These are phyloP conservation scores for Trogon melanurus DNA, from an alignment of 2,113 vertebrate genomes.

Conservation along the genomic window DNA sequence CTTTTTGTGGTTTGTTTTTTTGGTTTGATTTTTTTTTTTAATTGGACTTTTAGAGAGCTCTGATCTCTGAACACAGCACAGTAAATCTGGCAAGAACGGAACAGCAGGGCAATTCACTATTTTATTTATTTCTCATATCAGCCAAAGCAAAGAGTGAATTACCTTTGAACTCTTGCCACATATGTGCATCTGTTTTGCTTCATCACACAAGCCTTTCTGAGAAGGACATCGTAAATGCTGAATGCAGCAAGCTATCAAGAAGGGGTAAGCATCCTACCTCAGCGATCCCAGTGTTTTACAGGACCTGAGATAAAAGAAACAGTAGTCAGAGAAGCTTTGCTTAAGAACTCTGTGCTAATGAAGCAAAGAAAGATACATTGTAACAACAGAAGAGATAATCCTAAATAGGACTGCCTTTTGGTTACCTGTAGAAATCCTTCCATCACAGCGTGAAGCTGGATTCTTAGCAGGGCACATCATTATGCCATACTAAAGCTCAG, in stretches of 20 bases:
- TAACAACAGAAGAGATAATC: background rate
- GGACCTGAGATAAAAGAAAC: background rate
- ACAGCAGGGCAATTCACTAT: background rate
- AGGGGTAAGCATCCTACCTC: background rate
- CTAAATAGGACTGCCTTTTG: background rate
- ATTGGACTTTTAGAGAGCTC: background rate
- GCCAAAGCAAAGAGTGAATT: slow-evolving; percentile 23
- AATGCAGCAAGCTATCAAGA: slow-evolving; percentile 10
- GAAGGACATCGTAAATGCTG: background rate
- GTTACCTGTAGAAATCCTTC: background rate
- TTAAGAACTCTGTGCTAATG: background rate
- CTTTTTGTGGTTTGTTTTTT: background rate
- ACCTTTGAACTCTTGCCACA: slow-evolving; percentile 48
- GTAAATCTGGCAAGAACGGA: background rate
- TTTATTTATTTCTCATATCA: background rate
- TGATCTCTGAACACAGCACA: background rate
- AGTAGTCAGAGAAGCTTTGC: background rate
- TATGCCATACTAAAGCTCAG: background rate
- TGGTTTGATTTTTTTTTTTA: background rate
- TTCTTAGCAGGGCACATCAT: background rate
- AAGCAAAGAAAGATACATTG: background rate
- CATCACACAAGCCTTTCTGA: background rate
- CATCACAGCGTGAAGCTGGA: background rate
- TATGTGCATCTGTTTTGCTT: background rate
- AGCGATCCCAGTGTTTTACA: background rate